Percentiles rank a stretch among this genome's conserved stretches.
Evolutionary conservation across 2,797 vertebrate genomes (phyloP).

Genomic region (Cirrhinus molitorella): DNA sequence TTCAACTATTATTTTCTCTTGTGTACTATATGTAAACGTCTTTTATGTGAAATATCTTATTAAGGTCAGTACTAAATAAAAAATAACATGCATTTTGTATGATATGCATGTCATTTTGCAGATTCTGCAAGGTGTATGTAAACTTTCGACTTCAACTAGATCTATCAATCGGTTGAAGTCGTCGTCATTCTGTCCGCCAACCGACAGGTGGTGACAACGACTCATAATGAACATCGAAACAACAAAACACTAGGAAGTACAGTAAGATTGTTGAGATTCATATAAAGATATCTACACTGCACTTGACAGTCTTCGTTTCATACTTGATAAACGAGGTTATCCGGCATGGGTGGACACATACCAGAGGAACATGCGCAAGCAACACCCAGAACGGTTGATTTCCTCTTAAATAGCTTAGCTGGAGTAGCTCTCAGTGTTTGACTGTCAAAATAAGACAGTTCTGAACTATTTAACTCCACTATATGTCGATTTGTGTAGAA

Average conservation of each 20-base stretch:
- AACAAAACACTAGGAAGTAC: slow-evolving; percentile 71
- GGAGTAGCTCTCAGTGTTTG: neutral
- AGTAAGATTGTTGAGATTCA: slow-evolving; percentile 38
- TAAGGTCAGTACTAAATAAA: too few relatives aligned
- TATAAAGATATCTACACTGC: neutral
- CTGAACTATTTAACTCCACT: neutral
- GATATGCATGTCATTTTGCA: too few relatives aligned
- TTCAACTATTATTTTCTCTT: too few relatives aligned
- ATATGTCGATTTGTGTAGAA: neutral
- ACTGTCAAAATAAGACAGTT: slow-evolving; percentile 15
- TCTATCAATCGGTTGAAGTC: neutral
- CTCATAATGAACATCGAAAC: slow-evolving; percentile 60
- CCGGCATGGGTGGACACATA: neutral
- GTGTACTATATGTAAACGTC: too few relatives aligned
- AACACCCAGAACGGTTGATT: neutral
- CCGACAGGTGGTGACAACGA: slow-evolving; percentile 60
- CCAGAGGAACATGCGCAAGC: neutral
- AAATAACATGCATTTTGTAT: too few relatives aligned
- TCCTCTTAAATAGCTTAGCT: neutral
- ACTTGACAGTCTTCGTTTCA: slow-evolving; percentile 1
- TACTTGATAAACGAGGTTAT: neutral
- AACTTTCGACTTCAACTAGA: too few relatives aligned
- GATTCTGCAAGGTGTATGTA: too few relatives aligned
- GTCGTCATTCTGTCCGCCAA: slow-evolving; percentile 41
- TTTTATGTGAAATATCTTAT: too few relatives aligned